Percentiles rank a stretch among this genome's conserved stretches.
Evolutionary conservation across 2,113 vertebrate genomes (phyloP).

Genomic region (Sakesphorus luctuosus): DNA sequence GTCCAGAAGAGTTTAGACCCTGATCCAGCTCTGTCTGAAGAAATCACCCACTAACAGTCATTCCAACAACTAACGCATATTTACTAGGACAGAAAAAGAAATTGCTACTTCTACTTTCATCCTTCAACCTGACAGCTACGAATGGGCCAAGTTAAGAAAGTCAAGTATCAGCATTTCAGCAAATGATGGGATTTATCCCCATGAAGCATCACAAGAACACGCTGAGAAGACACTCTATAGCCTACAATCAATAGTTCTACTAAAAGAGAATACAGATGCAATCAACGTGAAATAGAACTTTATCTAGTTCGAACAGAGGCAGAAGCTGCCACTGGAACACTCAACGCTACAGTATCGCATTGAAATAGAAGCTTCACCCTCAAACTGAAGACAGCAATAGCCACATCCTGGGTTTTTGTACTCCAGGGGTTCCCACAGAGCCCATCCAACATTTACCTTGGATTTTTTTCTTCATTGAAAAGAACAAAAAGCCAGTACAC

Average conservation of each 20-base stretch:
- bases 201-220: background rate
- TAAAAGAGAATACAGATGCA: background rate
- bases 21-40: background rate
- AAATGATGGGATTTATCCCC: background rate
- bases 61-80: background rate
- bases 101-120: background rate
- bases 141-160: background rate
- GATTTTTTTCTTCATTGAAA: background rate
- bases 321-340: background rate
- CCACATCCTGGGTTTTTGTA: background rate
- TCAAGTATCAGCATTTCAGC: background rate
- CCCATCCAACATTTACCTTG: background rate
- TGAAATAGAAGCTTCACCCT: background rate
- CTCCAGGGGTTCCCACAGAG: rapidly evolving
- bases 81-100: background rate
- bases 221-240: background rate
- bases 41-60: background rate
- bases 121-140: background rate
- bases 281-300: background rate
- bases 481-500: background rate
- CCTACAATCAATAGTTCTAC: background rate
- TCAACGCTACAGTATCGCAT: background rate
- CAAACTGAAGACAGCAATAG: background rate
- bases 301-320: background rate
- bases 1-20: background rate